Percentiles rank a stretch among this genome's conserved stretches.
These are phyloP conservation scores for Stramonita haemastoma DNA, from an alignment of 2,888 invertebrate genomes.

Conservation along the genomic window DNA sequence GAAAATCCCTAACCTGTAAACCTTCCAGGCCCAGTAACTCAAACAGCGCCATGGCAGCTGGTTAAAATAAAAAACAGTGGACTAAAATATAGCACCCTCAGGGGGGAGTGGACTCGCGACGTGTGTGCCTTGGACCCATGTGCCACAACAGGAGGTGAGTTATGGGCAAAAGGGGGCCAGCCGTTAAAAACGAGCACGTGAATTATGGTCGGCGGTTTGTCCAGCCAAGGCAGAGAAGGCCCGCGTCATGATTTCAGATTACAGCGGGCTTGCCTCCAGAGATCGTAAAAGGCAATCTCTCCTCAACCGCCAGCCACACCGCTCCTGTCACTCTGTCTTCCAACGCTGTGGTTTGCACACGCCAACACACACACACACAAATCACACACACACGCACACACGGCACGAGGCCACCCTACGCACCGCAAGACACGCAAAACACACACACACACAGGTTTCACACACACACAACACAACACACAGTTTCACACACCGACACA, in stretches of 20 bases:
- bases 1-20: too few species aligned
- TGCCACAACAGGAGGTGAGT: not conserved
- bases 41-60: too few species aligned
- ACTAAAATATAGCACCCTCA: not conserved
- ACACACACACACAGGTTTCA: too few species aligned
- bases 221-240: not conserved
- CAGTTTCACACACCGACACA: too few species aligned
- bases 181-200: constrained; percentile 20
- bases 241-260: constrained; percentile 12
- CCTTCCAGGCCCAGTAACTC: too few species aligned
- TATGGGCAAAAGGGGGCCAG: not conserved
- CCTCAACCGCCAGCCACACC: not conserved
- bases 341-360: not conserved
- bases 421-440: too few species aligned
- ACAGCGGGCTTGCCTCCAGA: not conserved
- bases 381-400: too few species aligned
- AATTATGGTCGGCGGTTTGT: not conserved
- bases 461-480: too few species aligned
- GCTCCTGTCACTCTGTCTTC: not conserved
- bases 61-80: too few species aligned
- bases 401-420: too few species aligned
- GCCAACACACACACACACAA: not conserved
- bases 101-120: not conserved
- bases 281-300: constrained; percentile 17
- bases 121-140: not conserved